phyloP scores from a whole-genome alignment of 1,140 invertebrate genomes.

The Listronotus bonariensis region DNA sequence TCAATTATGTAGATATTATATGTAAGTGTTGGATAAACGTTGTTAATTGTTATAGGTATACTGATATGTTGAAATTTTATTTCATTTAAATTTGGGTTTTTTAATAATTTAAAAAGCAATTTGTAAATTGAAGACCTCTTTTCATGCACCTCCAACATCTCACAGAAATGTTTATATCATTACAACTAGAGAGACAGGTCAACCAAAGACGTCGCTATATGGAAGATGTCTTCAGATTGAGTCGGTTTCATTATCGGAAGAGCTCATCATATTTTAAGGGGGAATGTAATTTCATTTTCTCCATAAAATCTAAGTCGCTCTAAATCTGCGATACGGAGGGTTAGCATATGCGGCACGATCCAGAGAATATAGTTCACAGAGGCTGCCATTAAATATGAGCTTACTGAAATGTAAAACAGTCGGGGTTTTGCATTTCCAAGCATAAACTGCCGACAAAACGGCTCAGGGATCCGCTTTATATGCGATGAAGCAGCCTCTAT shows the following conservation, averaged over 20 bases:
- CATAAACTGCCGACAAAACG: constrained; percentile 58
- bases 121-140: no score
- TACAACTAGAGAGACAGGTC: constrained; percentile 1
- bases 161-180: background rate
- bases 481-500: constrained; percentile 41
- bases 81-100: no score
- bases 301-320: constrained; percentile 57
- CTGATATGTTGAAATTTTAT: no score
- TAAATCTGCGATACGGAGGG: constrained; percentile 52
- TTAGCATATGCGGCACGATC: constrained; percentile 53
- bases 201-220: background rate
- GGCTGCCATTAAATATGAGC: constrained; percentile 57
- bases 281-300: constrained; percentile 58
- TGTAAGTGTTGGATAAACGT: no score
- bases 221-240: constrained; percentile 49
- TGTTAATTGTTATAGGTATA: no score
- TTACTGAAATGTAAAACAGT: constrained; percentile 59
- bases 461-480: constrained; percentile 55
- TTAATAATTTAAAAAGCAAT: no score
- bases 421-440: constrained; percentile 56
- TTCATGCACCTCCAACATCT: no score
- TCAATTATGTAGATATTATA: no score
- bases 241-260: constrained; percentile 56
- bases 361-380: constrained; percentile 54
- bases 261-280: constrained; percentile 58